Percentiles rank a stretch among this genome's conserved stretches.
Conservation (phyloP, 2,113 vertebrate genomes). For the Probosciger aterrimus region DNA sequence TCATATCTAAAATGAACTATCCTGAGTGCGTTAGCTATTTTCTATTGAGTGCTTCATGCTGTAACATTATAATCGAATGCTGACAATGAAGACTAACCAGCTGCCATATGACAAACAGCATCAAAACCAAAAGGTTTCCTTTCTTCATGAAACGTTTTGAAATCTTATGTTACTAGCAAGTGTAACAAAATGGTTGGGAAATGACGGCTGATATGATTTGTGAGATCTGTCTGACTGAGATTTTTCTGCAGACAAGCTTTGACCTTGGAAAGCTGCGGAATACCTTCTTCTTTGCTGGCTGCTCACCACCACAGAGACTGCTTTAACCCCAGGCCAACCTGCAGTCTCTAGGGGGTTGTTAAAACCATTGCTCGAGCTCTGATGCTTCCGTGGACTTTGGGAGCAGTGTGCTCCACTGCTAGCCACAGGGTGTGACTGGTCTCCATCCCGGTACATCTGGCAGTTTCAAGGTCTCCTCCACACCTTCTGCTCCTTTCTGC, state of each 20-base stretch:
- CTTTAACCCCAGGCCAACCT: neutral
- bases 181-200: neutral
- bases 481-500: neutral
- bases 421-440: neutral
- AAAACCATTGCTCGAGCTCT: neutral
- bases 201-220: rapidly evolving
- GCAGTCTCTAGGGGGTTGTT: rapidly evolving
- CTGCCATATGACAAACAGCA: neutral
- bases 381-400: neutral
- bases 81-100: neutral
- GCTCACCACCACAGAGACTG: neutral
- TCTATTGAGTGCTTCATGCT: neutral
- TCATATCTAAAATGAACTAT: neutral
- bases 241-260: neutral
- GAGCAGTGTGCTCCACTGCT: rapidly evolving
- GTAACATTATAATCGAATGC: neutral
- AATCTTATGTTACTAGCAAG: neutral
- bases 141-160: neutral
- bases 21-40: neutral
- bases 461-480: neutral
- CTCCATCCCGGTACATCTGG: neutral
- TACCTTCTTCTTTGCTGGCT: neutral
- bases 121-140: neutral
- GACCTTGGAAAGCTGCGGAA: neutral
- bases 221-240: neutral